Evolutionary conservation across 2,797 vertebrate genomes (phyloP), one percentile per base, ranked within the genome.

Genomic region (Lithobates pipiens): DNA sequence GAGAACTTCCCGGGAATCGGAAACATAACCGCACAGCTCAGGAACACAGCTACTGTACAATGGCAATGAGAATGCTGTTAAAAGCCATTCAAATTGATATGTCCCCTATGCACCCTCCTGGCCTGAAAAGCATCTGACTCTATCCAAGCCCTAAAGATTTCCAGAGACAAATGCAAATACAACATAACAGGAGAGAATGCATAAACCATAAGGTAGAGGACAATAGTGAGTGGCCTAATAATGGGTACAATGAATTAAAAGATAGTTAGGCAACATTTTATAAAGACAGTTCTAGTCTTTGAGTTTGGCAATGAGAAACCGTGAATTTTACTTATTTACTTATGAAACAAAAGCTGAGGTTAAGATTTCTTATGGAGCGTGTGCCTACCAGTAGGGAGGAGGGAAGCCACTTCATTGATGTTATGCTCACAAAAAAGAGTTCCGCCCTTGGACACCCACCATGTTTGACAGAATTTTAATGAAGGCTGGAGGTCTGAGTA

Each of bases 1-100:
- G 95, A 95, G 91, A 95, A 92, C 96, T 96, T 97, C 95, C 95
- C 93, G 91, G 95, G 95, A 96, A 96, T 94, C 92, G 93, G 97
- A 97, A 97, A 96, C 93, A 95, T 91, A 95, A 95, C 92, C 88
- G 83, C 90, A 89, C 91, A 83, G 91, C 90, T 90, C 92, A 92
- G 90, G 76, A 79, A 82, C 92, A 89, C 84, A 87, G 91, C 89
- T 91, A 91, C 92, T 93, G 92, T 91, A 92, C 91, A 92, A 92
- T 80, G 89, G 92, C 88, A 88, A 88, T 88, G 88, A 89, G 81
- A 83, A 82, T 78, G 85, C 57, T 91, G 85, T 89, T 89, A 88
- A 80, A 88, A 91, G 85, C 87, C 88, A 79, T 87, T 87, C 80
- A 87, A 83, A 79, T 46, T 69, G 85, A 77, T 83, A 87, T 75